Base-by-base conservation (phyloP, 2,888 invertebrate species). In the Metopia argyrocephala region DNA sequence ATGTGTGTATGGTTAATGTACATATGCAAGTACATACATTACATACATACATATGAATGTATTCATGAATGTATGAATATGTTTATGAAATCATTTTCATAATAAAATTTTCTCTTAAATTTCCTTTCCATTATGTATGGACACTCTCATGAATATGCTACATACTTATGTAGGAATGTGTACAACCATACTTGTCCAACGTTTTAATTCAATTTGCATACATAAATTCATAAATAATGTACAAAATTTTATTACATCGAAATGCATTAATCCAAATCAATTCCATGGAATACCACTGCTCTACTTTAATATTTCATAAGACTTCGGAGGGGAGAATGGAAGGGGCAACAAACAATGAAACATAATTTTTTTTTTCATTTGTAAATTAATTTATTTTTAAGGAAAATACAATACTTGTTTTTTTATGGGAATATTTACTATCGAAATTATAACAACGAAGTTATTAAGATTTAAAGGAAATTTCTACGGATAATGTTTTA, bases 151-250 rank as follows among this genome's bases (percentile, higher is more conserved):
- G 38, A n/a, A 52, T 61, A 25, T 57, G 68, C 7, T 46, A 21
- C 54, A 38, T 28, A 21, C 48, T 4, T 50, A 27, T 27, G 52
- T 23, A 20, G 15, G 31, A 45, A 57, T 38, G 23, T 21, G 0
- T 4, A 74, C 23, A n/a, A 28, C 20, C 18, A 48, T 23, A 50
- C 31, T 20, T 54, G 73, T 54, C 78, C 82, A 68, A 70, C 75
- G 76, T 86, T 85, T 85, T 84, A 86, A 88, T 87, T 88, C 88
- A 87, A 87, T 87, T 88, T 88, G 87, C 88, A 88, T 87, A 86
- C 85, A 87, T 87, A 85, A 86, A 87, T 79, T 85, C 86, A 88
- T 88, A 86, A 87, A 87, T 87, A 87, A 87, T 87, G 85, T 85
- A 87, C 66, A 78, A 76, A 71, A 78, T 81, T 81, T 81, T 70